Evolutionary conservation across 2,888 invertebrate species (phyloP), one percentile per base, ranked within the genome.

Genomic region (Lasioglossum morio): DNA sequence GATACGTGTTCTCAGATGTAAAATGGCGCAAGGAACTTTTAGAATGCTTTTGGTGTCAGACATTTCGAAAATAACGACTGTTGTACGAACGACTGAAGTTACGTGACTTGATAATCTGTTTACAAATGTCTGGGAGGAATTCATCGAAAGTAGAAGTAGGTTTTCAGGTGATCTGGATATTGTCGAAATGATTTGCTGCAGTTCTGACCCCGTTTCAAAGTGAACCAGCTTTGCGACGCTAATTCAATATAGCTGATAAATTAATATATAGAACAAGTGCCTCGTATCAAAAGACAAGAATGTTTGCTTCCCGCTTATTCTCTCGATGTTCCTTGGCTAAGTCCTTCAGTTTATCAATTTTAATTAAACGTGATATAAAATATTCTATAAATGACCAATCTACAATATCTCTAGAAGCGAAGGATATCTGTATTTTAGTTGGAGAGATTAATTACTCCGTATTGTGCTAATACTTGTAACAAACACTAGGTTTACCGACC

Each of bases 181-280:
- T 27, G 46, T 72, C 4, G 27, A 27, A 72, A 43, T 46, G 72
- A 72, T 72, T 72, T 72, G 43, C 27, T 72, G 43, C 72, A 27
- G 27, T 43, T 72, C 43, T 27, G 43, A 30, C 43, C 43, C 19
- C 16, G 43, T 72, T 69, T 69, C 40, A 4, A n/a, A 37, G 37
- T 12, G 37, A 69, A 37, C 12, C 12, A n/a, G 5, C 69, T 40
- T 69, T n/a, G 10, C 40, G 34, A 1, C 12, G 40, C n/a, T 69
- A 69, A 23, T 14, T 69, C 69, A 23, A 69, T 12, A 37, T 69
- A 37, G 4, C 40, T 40, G 69, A 69, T 69, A 69, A 69, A 23
- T n/a, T 69, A 34, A 2, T 34, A 34, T 34, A 34, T 69, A 69
- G 69, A 37, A 37, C 69, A 69, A 37, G n/a, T 69, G 40, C 8